These are phyloP conservation scores for Sesamia inferens DNA, from an alignment of 2,888 invertebrate genomes.

Conservation along the genomic window DNA sequence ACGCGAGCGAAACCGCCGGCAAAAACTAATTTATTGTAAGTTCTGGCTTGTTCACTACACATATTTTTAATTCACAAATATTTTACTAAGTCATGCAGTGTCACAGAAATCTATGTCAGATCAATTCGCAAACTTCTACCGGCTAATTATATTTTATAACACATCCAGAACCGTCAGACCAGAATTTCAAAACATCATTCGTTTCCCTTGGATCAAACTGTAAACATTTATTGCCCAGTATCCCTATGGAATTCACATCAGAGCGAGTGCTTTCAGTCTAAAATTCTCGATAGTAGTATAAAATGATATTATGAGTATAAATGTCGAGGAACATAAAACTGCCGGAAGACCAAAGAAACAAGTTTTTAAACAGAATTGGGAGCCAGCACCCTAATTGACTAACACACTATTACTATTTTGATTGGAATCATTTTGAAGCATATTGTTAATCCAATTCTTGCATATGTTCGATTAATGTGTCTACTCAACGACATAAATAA, in stretches of 20 bases:
- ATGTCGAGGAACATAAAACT: no score
- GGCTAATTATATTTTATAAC: background rate
- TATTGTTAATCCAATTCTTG: no score
- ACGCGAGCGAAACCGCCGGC: no score
- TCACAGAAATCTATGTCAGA: background rate
- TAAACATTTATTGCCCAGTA: slow-evolving; percentile 36
- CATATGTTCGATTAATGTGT: no score
- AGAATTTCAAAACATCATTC: background rate
- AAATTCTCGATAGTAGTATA: background rate
- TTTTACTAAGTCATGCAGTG: background rate
- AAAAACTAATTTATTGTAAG: background rate
- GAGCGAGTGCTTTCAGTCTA: slow-evolving; percentile 24
- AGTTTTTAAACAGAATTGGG: background rate
- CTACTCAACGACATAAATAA: no score
- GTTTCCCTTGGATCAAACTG: background rate
- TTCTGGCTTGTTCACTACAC: background rate
- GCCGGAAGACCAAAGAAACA: background rate
- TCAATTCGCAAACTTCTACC: background rate
- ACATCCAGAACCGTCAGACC: background rate
- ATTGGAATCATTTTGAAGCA: no score
- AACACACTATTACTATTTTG: no score
- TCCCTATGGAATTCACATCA: slow-evolving; percentile 22
- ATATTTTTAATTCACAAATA: background rate
- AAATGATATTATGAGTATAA: background rate
- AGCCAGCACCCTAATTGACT: background rate